Conservation (phyloP, 2,888 invertebrate genomes). For the Deilephila porcellus region DNA sequence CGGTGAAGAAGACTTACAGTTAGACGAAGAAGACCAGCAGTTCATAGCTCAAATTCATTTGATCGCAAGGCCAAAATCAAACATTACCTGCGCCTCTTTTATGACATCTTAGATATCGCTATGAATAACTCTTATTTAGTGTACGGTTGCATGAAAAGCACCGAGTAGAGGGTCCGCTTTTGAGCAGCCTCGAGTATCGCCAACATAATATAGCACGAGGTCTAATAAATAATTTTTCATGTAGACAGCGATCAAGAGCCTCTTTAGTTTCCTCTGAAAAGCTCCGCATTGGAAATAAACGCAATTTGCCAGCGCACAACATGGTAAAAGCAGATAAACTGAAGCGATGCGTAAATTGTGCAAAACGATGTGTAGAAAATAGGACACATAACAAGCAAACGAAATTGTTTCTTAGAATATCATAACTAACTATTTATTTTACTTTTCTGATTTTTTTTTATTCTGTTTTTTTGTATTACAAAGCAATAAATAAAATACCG, state of each 20-base stretch:
- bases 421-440: neutral
- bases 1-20: constrained; percentile 38
- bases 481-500: constrained; percentile 35
- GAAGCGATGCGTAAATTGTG: constrained; percentile 41
- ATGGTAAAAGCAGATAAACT: constrained; percentile 40
- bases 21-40: constrained; percentile 39
- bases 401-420: no score
- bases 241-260: constrained; percentile 39
- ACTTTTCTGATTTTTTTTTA: neutral
- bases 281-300: constrained; percentile 39
- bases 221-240: constrained; percentile 40
- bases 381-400: no score
- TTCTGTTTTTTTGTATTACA: constrained; percentile 28
- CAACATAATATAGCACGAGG: constrained; percentile 40
- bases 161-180: constrained; percentile 34
- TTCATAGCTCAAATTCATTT: constrained; percentile 24
- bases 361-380: constrained; percentile 39
- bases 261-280: constrained; percentile 40
- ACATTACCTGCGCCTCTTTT: constrained; percentile 40
- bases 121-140: constrained; percentile 33
- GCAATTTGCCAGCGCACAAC: constrained; percentile 38
- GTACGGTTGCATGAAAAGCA: constrained; percentile 32
- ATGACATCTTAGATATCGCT: constrained; percentile 38
- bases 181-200: constrained; percentile 39
- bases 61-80: constrained; percentile 39